Evolutionary conservation across 2,888 invertebrate genomes (phyloP).

Genomic region (Idaea straminata): DNA sequence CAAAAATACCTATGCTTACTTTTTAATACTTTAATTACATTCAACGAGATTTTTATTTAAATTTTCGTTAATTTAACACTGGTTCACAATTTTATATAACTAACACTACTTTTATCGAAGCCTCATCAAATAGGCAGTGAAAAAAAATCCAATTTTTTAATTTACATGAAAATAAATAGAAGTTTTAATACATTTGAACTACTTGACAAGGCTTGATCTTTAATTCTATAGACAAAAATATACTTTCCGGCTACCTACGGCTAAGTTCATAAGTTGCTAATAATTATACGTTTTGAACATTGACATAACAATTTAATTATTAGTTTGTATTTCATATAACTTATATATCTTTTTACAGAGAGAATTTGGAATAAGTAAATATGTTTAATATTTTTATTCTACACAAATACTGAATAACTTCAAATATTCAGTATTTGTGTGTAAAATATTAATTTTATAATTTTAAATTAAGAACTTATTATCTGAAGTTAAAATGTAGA

Average conservation of each 20-base stretch:
- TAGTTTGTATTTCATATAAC: not conserved
- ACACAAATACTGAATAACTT: no score
- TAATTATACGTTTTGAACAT: not conserved
- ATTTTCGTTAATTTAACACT: not conserved
- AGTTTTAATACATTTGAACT: not conserved
- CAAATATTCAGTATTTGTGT: no score
- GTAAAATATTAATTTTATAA: no score
- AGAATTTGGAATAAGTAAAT: not conserved
- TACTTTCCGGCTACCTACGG: conserved; percentile 18
- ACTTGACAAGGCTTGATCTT: not conserved
- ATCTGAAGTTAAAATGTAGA: no score
- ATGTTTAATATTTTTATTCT: no score
- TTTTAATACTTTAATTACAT: not conserved
- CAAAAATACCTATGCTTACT: not conserved
- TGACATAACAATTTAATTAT: not conserved
- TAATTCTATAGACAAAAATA: conserved; percentile 42
- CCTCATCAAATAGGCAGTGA: not conserved
- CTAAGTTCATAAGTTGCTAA: not conserved
- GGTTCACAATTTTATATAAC: conserved; percentile 9
- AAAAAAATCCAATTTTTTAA: no score
- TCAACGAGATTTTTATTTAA: not conserved
- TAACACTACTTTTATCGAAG: not conserved
- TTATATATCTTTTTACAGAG: not conserved
- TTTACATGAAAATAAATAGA: not conserved
- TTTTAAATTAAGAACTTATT: no score